Evolutionary conservation across 2,113 vertebrate genomes (phyloP), one percentile per base, ranked within the genome.

Genomic region (Lethenteron camtschaticum): DNA sequence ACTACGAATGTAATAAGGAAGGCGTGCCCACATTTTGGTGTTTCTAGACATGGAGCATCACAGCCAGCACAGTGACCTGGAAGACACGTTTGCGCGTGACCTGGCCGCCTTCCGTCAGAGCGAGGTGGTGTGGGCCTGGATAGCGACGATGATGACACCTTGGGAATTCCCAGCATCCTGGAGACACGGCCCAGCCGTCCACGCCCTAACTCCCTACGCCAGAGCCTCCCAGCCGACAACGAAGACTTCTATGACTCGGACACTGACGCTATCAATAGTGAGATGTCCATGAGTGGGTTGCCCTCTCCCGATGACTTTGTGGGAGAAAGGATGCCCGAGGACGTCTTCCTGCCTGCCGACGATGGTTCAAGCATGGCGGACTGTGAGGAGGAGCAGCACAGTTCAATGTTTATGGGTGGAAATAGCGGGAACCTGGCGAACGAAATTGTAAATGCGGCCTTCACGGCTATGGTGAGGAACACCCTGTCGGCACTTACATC

Each of bases 1-100:
- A 41, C 41, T 41, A 41, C 41, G 41, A 41, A 41, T 41, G 41
- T 41, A 41, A 41, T 41, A 41, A 41, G 41, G 41, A 41, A 41
- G 41, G 41, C 41, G 6, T 41, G 6, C 2, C 41, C 41, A 41
- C 4, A 41, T 41, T 41, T 41, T 41, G 41, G 41, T 41, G 41
- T 41, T 41, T 41, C 41, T 20, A 66, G 63, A 66, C n/a, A 9
- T 66, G 63, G 63, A 66, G 24, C 63, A 11, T 66, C 63, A 66
- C 63, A 66, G 63, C 63, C 63, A 66, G 24, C 63, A 66, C 8
- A 66, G 63, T 20, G 63, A 66, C 63, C 63, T 66, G 9, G 63
- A 66, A 66, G 63, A 66, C 63, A 66, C n/a, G n/a, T 66, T 66
- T n/a, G 24, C 24, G 63, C 63, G 63, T n/a, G 63, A 66, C 10